A percentile compares a stretch with the other conserved stretches of the same genome.
These are phyloP conservation scores for Odocoileus hemionus DNA, from an alignment of 2,113 vertebrate genomes.

Conservation along the genomic window DNA sequence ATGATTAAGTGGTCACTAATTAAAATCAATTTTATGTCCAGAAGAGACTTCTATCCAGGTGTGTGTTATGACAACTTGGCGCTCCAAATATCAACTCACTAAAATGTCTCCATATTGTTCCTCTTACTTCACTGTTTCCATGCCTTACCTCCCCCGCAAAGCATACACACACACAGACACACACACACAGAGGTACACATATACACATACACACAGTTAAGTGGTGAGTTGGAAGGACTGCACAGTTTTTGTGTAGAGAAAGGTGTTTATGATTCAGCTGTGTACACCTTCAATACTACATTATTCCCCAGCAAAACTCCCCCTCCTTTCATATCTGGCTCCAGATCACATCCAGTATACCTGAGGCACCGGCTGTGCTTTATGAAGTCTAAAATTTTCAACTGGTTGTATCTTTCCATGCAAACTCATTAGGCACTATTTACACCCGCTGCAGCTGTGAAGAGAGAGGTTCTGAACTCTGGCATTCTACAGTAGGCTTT, in stretches of 20 bases:
- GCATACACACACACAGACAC: neutral
- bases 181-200: neutral
- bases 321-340: neutral
- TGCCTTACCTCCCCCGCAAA: too few relatives aligned
- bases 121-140: neutral
- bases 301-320: neutral
- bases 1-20: conserved; percentile 81
- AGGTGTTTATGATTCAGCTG: neutral
- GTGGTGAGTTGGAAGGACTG: neutral
- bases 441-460: conserved; percentile 86
- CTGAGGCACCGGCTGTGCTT: conserved; percentile 83
- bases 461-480: conserved; percentile 90
- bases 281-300: neutral
- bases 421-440: conserved; percentile 87
- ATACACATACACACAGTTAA: neutral
- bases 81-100: conserved; percentile 46
- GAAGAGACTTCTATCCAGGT: conserved; percentile 76
- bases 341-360: conserved; percentile 61
- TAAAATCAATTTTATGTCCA: conserved; percentile 78
- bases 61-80: conserved; percentile 47
- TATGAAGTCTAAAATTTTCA: conserved; percentile 83
- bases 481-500: conserved; percentile 91
- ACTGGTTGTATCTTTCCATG: conserved; percentile 82
- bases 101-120: neutral
- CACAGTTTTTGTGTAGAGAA: neutral